Evolutionary conservation across 1,140 invertebrate species (phyloP), one percentile per base, ranked within the genome.

Genomic region (Meloidogyne exigua): DNA sequence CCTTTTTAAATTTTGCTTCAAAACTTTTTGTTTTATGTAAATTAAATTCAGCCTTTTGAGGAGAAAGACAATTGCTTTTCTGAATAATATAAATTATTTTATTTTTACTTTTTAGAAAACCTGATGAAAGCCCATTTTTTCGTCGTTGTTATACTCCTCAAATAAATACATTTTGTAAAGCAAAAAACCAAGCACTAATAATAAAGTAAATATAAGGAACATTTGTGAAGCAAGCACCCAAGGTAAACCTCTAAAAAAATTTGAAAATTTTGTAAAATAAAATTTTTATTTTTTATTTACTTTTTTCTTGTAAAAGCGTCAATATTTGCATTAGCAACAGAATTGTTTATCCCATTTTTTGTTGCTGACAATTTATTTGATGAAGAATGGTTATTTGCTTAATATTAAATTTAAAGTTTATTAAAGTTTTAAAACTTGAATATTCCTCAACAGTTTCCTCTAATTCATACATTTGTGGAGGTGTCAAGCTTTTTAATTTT

Each of bases 161-260:
- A 62, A 63, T 65, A 66, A 62, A 26, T 79, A 82, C 11, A 74
- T 71, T 18, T 75, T 79, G 23, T 76, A 57, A n/a, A 81, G 68
- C 49, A 83, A 82, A 26, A 83, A 77, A 44, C 69, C 63, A 28
- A 84, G 21, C 21, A 82, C 23, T 39, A 79, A 49, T 13, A 76
- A n/a, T 11, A 85, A 72, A 13, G 81, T 57, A 21, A 84, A 42
- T 18, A 84, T 68, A 2, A 81, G 39, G 2, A 79, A 26, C 23
- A 76, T 75, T 18, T 74, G 44, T 10, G 82, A 83, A 4, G 83
- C 79, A 23, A 84, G 44, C 3, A 84, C 72, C 82, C 82, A 84
- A 12, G 82, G 84, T 9, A 85, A 65, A 0, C 84, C 83, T 76
- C 82, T 83, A 63, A 79, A 79, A 26, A 83, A 71, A 25, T 1